These are phyloP conservation scores for Cyclura pinguis DNA, from an alignment of 2,797 vertebrate species.

Conservation along the genomic window DNA sequence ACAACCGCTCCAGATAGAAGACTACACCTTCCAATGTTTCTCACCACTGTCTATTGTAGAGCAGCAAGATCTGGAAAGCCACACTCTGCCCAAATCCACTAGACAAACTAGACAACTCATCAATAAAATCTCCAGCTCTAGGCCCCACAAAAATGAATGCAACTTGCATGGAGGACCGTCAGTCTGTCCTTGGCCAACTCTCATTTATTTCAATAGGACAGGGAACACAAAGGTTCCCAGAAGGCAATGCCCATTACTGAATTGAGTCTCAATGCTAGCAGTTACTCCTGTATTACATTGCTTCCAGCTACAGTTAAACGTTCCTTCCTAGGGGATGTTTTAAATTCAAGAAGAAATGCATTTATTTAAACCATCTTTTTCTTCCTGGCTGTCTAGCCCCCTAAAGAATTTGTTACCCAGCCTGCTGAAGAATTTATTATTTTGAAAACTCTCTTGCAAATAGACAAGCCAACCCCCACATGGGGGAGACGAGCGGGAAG, in stretches of 20 bases:
- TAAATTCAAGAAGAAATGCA: slow-evolving; percentile 63
- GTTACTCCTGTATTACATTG: background rate
- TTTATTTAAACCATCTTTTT: slow-evolving; percentile 22
- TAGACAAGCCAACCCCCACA: slow-evolving; percentile 33
- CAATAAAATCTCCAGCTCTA: background rate
- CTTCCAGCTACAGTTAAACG: slow-evolving; percentile 10
- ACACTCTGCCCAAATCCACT: no score
- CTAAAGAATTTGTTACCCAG: background rate
- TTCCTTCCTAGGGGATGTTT: slow-evolving; percentile 45
- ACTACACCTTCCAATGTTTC: no score
- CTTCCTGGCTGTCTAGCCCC: background rate
- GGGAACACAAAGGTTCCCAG: no score
- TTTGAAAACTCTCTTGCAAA: slow-evolving; percentile 20
- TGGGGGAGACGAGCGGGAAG: background rate
- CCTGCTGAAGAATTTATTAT: slow-evolving; percentile 1
- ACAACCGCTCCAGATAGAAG: no score
- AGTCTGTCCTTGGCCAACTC: background rate
- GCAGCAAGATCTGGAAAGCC: no score
- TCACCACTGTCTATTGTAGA: no score
- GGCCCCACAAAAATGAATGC: background rate
- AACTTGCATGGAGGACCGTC: background rate
- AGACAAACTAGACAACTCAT: background rate
- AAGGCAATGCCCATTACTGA: background rate
- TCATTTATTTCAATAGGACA: background rate
- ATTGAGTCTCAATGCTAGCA: background rate